These are phyloP conservation scores for Cyrtonyx montezumae DNA, from an alignment of 2,113 vertebrate genomes.

Conservation along the genomic window DNA sequence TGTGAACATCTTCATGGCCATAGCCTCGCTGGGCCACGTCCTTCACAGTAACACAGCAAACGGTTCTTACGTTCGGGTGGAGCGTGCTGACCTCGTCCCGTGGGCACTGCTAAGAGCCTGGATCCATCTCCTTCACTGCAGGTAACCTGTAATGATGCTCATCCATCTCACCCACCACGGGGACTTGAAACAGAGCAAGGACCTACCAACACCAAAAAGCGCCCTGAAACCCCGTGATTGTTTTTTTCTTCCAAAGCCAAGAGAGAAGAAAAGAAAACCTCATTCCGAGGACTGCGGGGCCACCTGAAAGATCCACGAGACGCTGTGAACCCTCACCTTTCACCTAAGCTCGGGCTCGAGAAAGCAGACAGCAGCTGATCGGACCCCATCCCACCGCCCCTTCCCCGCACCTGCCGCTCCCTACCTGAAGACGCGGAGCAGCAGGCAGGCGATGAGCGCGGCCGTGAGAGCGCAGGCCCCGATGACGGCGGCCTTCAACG, in stretches of 20 bases:
- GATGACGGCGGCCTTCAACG: slow-evolving; percentile 88
- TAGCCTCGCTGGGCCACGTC: rapidly evolving
- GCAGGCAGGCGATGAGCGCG: slow-evolving; percentile 85
- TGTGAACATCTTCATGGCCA: rapidly evolving
- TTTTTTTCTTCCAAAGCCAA: background rate
- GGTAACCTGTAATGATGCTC: background rate
- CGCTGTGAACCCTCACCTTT: background rate
- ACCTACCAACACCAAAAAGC: rapidly evolving
- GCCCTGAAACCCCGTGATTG: rapidly evolving
- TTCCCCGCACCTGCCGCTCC: background rate
- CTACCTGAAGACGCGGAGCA: slow-evolving; percentile 91
- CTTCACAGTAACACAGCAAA: rapidly evolving
- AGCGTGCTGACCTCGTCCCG: rapidly evolving
- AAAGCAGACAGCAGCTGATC: rapidly evolving
- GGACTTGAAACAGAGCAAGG: rapidly evolving
- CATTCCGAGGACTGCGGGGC: background rate
- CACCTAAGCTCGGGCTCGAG: background rate
- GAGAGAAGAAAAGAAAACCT: rapidly evolving
- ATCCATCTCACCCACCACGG: rapidly evolving
- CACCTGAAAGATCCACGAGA: rapidly evolving
- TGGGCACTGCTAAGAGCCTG: background rate
- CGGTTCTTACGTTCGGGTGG: rapidly evolving
- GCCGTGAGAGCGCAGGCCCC: slow-evolving; percentile 85
- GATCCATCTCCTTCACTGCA: background rate
- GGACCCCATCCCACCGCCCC: background rate